Base-by-base conservation (phyloP, 2,797 vertebrate genomes). In the Pipistrellus pipistrellus region DNA sequence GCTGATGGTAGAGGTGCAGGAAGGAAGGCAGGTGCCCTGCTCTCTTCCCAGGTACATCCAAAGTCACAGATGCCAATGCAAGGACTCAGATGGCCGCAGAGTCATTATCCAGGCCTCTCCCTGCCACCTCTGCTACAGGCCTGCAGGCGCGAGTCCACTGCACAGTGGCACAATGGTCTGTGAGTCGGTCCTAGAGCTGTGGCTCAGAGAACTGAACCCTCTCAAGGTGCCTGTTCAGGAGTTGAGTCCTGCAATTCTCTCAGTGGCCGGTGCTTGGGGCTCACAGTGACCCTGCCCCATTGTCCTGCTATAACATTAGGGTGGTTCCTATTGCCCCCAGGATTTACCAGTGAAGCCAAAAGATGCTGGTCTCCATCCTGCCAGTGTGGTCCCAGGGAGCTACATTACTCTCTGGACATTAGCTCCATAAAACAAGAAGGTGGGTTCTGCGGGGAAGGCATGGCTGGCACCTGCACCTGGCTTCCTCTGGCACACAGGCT, bases 261-360 rank as follows among this genome's bases (percentile, higher is more conserved):
- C 0, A 5, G 20, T 3, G 35, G 21, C 69, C 13, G n/a, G 13
- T 44, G 30, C 32, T 59, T 48, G 55, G 57, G 57, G 17, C 7
- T 80, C 21, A 4, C 1, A 18, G 6, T 44, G 76, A 15, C 20
- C 44, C 41, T 0, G 1, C n/a, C 44, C 10, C 27, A 0, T 0
- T 3, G 13, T 51, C 35, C 23, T 62, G 69, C 57, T 59, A 4
- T 23, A 21, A 38, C 41, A 59, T 48, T 14, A 27, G 13, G 14
- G 18, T 1, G 20, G 27, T 46, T 73, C 73, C 35, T 10, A 30
- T 12, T 18, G 20, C 51, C 20, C 27, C 9, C n/a, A 7, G 27
- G 25, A 18, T 66, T 82, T n/a, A 41, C 7, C 1, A 2, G 11
- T 8, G 23, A 64, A 18, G 27, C 27, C 4, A 9, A 20, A 69